These are phyloP conservation scores for Cochlearius cochlearius DNA, from an alignment of 2,113 vertebrate species.

Conservation along the genomic window DNA sequence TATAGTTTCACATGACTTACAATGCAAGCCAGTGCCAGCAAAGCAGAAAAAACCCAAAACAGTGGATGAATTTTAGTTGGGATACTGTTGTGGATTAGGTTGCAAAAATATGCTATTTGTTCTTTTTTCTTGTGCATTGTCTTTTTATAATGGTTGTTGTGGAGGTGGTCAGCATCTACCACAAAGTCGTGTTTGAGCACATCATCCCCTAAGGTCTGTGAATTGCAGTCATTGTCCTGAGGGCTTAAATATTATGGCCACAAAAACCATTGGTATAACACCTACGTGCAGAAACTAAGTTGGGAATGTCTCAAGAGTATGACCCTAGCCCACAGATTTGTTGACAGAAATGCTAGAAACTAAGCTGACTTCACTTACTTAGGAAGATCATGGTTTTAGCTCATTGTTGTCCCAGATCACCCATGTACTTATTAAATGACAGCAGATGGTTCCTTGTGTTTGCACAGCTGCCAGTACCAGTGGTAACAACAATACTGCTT, in stretches of 20 bases:
- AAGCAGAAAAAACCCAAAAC: background rate
- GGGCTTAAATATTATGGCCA: background rate
- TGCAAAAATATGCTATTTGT: background rate
- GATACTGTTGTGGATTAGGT: background rate
- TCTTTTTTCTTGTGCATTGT: background rate
- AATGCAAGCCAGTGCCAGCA: background rate
- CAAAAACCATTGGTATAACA: background rate
- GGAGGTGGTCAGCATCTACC: background rate
- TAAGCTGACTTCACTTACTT: background rate
- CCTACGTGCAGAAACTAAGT: background rate
- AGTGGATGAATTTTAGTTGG: background rate
- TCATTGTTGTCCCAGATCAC: constrained; percentile 24
- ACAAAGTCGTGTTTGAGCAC: background rate
- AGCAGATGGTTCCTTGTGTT: constrained; percentile 62
- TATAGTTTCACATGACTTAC: background rate
- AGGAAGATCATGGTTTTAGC: constrained; percentile 19
- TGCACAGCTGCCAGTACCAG: constrained; percentile 53
- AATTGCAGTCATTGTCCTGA: background rate
- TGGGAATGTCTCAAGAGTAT: background rate
- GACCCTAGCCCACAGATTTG: background rate
- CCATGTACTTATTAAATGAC: constrained; percentile 7
- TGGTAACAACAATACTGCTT: constrained; percentile 2
- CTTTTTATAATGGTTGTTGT: background rate
- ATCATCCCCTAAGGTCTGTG: background rate
- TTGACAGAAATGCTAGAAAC: constrained; percentile 13